Evolutionary conservation across 2,113 vertebrate genomes (phyloP), one percentile per base, ranked within the genome.

Genomic region (Protomyctophum bolini): DNA sequence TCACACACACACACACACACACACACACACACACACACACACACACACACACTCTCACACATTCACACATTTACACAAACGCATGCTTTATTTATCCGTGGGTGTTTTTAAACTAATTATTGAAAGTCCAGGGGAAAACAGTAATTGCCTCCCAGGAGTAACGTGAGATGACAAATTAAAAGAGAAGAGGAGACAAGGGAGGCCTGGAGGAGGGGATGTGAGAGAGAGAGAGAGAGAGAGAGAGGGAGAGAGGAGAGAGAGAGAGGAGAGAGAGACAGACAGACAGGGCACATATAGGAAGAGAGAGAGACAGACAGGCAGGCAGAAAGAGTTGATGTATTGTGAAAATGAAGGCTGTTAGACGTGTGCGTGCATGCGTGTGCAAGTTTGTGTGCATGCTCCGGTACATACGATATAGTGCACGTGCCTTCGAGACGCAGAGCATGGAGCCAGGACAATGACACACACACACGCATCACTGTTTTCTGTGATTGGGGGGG

Each of bases 131-230:
- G 82, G 89, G 92, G 82, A 90, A 90, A 89, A 89, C 84, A 75
- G 83, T 93, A 94, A 94, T 94, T 93, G 91, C 81, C 82, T 93
- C 92, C 92, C 90, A 85, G 77, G 90, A 89, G 92, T 88, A 77
- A 82, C 71, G 63, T 65, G 65, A 70, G 81, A 89, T 83, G 84
- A 87, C 81, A 84, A 86, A 33, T 33, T 2, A 33, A 85, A 54
- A 76, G 76, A 79, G 87, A 76, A 79, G 59, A 69, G 68, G 71
- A 79, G 63, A 60, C 5, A 61, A 71, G 56, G 52, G 62, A 74
- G 63, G 81, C 65, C 70, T 66, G 49, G 70, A 72, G 73, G 64
- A 66, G 61, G 15, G 56, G 41, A 59, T 65, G 61, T 51, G 68
- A 52, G 62, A 88, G 65, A 64, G 68, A 66, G 11, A 48, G 63